phyloP scores from a whole-genome alignment of 2,797 vertebrate genomes.

The Cetoscarus ocellatus region DNA sequence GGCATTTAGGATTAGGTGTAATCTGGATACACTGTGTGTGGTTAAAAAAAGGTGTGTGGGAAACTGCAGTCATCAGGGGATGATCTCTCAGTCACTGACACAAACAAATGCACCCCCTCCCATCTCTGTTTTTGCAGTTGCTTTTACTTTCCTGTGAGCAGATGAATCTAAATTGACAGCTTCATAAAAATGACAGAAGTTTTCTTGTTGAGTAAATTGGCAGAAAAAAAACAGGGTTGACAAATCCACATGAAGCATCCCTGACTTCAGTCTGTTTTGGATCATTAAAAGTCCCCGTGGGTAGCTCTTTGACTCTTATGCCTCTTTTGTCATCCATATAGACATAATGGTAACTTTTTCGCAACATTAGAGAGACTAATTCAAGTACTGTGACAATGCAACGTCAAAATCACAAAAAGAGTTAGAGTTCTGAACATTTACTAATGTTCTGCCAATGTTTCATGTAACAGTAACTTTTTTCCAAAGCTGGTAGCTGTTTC shows the following conservation, averaged over 20 bases:
- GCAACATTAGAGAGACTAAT: not conserved
- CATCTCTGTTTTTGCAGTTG: not conserved
- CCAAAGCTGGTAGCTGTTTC: not conserved
- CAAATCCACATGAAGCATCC: not conserved
- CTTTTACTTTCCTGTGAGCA: not conserved
- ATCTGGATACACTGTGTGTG: slow-evolving; percentile 58
- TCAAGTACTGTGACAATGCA: not conserved
- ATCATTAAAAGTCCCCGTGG: not conserved
- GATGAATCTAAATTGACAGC: not conserved
- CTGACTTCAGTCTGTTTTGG: not conserved
- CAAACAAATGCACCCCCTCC: not conserved
- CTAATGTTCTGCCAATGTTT: not conserved
- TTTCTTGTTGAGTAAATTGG: not conserved
- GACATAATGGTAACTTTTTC: not conserved
- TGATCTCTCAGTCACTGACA: not conserved
- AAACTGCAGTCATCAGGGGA: slow-evolving; percentile 39
- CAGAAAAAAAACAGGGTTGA: not conserved
- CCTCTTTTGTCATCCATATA: too few relatives aligned
- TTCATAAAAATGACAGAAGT: not conserved
- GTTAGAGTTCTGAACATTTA: not conserved
- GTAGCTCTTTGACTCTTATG: not conserved
- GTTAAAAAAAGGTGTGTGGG: slow-evolving; percentile 39
- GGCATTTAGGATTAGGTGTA: slow-evolving; percentile 69
- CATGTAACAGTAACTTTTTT: not conserved
- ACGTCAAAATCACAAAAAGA: not conserved